These are phyloP conservation scores for Syngnathus typhle DNA, from an alignment of 2,113 vertebrate genomes.

Conservation along the genomic window DNA sequence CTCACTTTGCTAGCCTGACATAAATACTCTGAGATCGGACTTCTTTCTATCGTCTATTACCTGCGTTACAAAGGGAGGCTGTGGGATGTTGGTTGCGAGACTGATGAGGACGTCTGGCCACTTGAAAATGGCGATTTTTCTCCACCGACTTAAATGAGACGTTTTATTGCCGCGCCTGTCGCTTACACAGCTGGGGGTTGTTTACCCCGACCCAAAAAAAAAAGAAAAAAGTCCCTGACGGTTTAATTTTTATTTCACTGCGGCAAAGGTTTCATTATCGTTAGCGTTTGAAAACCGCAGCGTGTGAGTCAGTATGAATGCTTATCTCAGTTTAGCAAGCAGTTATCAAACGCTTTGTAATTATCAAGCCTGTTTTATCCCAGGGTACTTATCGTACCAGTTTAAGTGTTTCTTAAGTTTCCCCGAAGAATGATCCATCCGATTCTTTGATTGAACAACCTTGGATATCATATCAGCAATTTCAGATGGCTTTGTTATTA, in stretches of 20 bases:
- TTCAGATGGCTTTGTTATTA: background rate
- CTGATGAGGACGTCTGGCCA: slow-evolving; percentile 17
- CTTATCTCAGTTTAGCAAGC: background rate
- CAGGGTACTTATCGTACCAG: background rate
- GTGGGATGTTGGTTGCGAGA: slow-evolving; percentile 6
- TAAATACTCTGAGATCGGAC: slow-evolving; percentile 5
- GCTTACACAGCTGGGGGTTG: slow-evolving; percentile 7
- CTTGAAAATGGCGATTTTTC: slow-evolving; percentile 15
- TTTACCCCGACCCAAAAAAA: background rate
- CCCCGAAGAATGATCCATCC: background rate
- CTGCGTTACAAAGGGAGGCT: slow-evolving; percentile 12
- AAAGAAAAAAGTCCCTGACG: background rate
- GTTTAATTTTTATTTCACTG: slow-evolving; percentile 2
- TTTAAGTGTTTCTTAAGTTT: background rate
- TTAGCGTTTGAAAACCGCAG: background rate
- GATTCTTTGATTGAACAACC: background rate
- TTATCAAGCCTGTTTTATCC: background rate
- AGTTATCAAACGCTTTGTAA: background rate
- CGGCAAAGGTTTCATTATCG: slow-evolving; percentile 1
- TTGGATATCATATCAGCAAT: background rate
- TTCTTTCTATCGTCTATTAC: slow-evolving; percentile 27
- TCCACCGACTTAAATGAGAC: slow-evolving; percentile 1
- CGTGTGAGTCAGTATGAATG: background rate
- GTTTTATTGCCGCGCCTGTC: slow-evolving; percentile 6
- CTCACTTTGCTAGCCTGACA: slow-evolving; percentile 22